phyloP scores from a whole-genome alignment of 1,140 invertebrate genomes.

The Zelostemma sp. region DNA sequence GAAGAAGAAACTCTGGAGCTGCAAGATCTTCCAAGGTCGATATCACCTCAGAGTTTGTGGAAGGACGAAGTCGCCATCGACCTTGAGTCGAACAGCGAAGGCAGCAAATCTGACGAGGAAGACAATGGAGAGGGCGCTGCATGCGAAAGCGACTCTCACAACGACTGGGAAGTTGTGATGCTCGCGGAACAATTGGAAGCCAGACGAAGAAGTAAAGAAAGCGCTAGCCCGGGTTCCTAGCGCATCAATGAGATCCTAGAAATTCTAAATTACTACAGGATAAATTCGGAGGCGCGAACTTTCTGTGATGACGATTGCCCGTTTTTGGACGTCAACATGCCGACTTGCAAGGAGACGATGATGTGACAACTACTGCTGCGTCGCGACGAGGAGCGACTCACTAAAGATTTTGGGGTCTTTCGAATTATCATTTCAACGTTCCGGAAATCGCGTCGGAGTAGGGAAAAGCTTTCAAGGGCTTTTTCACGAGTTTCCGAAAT shows the following conservation, averaged over 20 bases:
- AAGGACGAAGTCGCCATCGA: conserved; percentile 68
- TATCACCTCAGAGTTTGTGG: conserved; percentile 62
- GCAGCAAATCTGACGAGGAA: conserved; percentile 56
- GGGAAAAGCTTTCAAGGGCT: too few relatives aligned
- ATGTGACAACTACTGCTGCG: too few relatives aligned
- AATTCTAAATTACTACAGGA: conserved; percentile 58
- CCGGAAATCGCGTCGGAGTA: too few relatives aligned
- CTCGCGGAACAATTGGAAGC: conserved; percentile 79
- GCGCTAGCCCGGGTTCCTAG: conserved; percentile 66
- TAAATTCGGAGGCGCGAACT: conserved; percentile 44
- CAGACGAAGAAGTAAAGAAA: conserved; percentile 70
- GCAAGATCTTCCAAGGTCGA: conserved; percentile 70
- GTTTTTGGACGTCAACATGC: conserved; percentile 54
- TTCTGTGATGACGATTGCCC: conserved; percentile 57
- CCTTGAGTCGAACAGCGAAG: conserved; percentile 69
- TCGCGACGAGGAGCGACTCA: too few relatives aligned
- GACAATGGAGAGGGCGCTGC: conserved; percentile 49
- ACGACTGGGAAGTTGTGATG: conserved; percentile 85
- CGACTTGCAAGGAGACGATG: conserved; percentile 63
- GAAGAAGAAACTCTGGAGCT: conserved; percentile 73
- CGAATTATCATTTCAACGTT: too few relatives aligned
- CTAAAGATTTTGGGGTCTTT: too few relatives aligned
- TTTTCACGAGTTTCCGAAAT: too few relatives aligned
- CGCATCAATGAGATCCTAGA: conserved; percentile 65
- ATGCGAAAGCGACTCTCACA: conserved; percentile 63